Base-by-base conservation (phyloP, 2,888 invertebrate genomes). In the Drosophila percnosoma region DNA sequence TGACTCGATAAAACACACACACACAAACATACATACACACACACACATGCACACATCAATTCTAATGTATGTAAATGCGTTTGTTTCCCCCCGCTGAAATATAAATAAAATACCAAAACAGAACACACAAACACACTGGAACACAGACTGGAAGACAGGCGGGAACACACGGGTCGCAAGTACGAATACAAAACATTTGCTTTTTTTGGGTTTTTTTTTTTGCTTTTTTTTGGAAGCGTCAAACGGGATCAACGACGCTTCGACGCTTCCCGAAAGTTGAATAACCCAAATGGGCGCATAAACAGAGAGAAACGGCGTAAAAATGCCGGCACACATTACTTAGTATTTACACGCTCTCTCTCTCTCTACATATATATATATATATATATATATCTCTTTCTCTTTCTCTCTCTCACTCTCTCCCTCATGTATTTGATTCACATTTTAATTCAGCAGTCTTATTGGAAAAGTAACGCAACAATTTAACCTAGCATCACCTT, bases 201-300 rank as follows among this genome's bases (percentile, higher is more conserved):
- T 42, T 40, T 48, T 65, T 54, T 65, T 83, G 69, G 75, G 21
- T 18, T 27, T 59, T 49, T 42, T 42, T 15, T 31, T 21, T 29
- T 31, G 38, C 27, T 52, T 38, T 54, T 64, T 49, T 66, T 86
- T 80, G 74, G 31, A 84, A 84, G 74, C 87, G 85, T 77, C 88
- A 88, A 83, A 86, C 85, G 85, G 85, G 85, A 86, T 86, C 85
- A 86, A 86, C 75, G 85, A 81, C 87, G 68, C 74, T 53, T 65
- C 80, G 80, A 48, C 67, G 82, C 71, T 84, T 85, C 85, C 80
- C 88, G 76, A 83, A 83, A 87, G 86, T 87, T 87, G 89, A 87
- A 87, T 87, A 87, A 87, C 86, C 86, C 82, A 89, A 83, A 87
- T 87, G 89, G 84, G 78, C 87, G 80, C 82, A 85, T 85, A 87